Evolutionary conservation across 2,797 vertebrate species (phyloP).

Genomic region (Anniella stebbinsi): DNA sequence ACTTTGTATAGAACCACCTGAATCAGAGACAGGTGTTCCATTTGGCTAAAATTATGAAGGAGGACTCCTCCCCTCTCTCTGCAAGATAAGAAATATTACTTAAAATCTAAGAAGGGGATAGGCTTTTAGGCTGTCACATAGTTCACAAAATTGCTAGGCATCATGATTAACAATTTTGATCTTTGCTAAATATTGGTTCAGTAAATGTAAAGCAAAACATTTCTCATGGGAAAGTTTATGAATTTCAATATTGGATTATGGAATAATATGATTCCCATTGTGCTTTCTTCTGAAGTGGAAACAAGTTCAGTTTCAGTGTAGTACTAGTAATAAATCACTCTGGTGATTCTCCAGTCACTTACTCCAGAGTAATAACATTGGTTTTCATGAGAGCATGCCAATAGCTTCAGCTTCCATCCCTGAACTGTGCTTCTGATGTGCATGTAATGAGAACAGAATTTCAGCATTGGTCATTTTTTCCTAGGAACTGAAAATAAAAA

Average conservation of each 20-base stretch:
- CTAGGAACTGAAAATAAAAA: background rate
- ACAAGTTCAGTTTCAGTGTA: conserved; percentile 19
- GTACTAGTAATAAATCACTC: conserved; percentile 33
- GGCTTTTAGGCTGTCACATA: background rate
- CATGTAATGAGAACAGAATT: background rate
- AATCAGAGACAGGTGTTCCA: conserved; percentile 44
- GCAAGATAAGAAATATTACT: conserved; percentile 19
- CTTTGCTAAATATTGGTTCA: conserved; percentile 34
- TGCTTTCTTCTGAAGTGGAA: conserved; percentile 14
- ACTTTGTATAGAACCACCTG: conserved; percentile 50
- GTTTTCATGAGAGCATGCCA: background rate
- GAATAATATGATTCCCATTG: background rate
- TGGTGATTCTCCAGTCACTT: conserved; percentile 29
- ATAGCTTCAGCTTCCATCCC: conserved; percentile 11
- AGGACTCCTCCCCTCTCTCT: conserved; percentile 15
- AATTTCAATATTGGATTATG: background rate
- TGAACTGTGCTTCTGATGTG: background rate
- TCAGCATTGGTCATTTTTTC: background rate
- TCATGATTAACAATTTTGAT: conserved; percentile 9
- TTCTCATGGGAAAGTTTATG: background rate
- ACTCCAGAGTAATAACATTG: background rate
- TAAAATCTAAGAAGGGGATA: background rate
- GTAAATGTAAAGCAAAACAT: conserved; percentile 8
- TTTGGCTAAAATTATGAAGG: conserved; percentile 24
- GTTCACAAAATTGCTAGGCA: background rate